phyloP scores from a whole-genome alignment of 1,140 invertebrate genomes.

The Lepidurus apus region DNA sequence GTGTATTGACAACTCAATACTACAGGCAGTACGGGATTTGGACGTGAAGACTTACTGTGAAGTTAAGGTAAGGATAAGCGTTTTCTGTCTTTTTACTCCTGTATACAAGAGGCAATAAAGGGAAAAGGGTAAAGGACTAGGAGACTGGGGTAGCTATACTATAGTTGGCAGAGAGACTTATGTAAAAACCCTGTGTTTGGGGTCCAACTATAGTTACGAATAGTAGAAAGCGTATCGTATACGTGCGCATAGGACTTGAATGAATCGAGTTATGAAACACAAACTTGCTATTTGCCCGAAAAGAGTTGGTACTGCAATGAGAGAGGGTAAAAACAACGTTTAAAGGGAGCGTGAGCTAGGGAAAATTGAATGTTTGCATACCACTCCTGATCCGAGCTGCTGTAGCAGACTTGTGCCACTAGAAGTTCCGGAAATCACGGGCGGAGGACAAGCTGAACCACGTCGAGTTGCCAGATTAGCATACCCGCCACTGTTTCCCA shows the following conservation, averaged over 20 bases:
- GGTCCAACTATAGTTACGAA: background rate
- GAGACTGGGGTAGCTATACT: background rate
- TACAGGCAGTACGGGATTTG: background rate
- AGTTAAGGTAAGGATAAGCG: background rate
- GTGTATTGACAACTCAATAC: background rate
- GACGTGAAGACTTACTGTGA: background rate
- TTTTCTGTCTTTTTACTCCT: background rate
- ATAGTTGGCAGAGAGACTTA: background rate
- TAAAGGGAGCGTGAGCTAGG: background rate
- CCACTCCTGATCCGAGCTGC: conserved; percentile 42
- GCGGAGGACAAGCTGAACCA: conserved; percentile 33
- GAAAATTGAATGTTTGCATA: conserved; percentile 34
- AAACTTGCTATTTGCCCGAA: conserved; percentile 28
- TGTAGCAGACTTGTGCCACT: conserved; percentile 39
- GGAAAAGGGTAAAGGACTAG: background rate
- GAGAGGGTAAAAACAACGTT: background rate
- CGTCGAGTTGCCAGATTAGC: conserved; percentile 34
- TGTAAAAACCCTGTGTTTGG: background rate
- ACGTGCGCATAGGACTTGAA: background rate
- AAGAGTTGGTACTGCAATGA: conserved; percentile 33
- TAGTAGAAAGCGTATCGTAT: background rate
- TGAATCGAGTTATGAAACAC: background rate
- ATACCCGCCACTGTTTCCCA: conserved; percentile 23
- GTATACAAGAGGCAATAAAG: background rate
- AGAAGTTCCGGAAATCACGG: conserved; percentile 31